Base-by-base conservation (phyloP, 64 coral and sea anemone species). In the Porites australiensis region DNA sequence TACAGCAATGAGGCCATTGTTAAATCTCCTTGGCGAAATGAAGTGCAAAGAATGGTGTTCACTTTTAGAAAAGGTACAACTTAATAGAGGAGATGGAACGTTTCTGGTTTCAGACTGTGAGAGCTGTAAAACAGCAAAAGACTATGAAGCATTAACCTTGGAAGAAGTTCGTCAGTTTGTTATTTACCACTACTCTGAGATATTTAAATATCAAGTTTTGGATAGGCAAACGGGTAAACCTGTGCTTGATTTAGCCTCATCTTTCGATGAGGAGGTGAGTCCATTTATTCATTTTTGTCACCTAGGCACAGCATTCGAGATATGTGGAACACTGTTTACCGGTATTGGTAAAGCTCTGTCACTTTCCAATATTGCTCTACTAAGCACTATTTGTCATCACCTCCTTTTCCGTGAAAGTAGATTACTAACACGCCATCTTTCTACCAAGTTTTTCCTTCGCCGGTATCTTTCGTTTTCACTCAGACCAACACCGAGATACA, bases 151-250 rank as follows among this genome's bases (percentile, higher is more conserved):
- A 44, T 0, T 0, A 11, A 15, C 18, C 14, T 3, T 16, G 37
- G 6, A 4, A 2, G 3, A 46, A 10, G n/a, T 82, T 47, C 70
- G 15, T 60, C 23, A 75, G 64, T n/a, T n/a, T n/a, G n/a, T n/a
- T n/a, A n/a, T n/a, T n/a, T n/a, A n/a, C n/a, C n/a, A n/a, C n/a
- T n/a, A 58, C 59, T 22, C 63, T 72, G 22, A 53, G 2, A 47
- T 92, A 51, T 92, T 92, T 51, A 5, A 16, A 2, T 86, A 76
- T n/a, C 82, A 87, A 10, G 27, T 92, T 19, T 92, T 81, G 81
- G 55, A 86, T 49, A 6, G 77, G 16, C 11, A 87, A 44, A 92
- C 51, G 77, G 90, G 90, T 68, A 86, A 37, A 64, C 14, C 57
- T 50, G 13, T 78, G 7, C 2, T 86, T 4, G 82, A 92, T 2